phyloP scores from a whole-genome alignment of 2,113 vertebrate genomes.

The Dicrurus megarhynchus region DNA sequence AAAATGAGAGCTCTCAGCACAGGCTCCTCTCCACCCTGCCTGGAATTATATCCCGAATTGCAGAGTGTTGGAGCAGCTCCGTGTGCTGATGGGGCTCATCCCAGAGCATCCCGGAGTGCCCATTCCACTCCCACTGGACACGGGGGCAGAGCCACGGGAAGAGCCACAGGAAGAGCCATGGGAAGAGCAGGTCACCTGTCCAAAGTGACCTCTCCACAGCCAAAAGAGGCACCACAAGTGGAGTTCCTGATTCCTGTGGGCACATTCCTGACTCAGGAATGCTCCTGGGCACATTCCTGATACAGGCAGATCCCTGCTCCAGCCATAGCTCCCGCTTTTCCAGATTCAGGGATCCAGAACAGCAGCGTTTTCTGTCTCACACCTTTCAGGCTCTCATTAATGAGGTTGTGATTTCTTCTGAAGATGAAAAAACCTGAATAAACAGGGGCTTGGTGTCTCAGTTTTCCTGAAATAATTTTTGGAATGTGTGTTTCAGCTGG shows the following conservation, averaged over 20 bases:
- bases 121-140: background rate
- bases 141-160: background rate
- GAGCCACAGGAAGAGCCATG: background rate
- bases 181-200: background rate
- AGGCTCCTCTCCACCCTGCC: background rate
- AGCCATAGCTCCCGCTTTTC: fast-evolving
- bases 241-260: background rate
- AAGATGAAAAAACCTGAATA: background rate
- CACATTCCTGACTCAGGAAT: background rate
- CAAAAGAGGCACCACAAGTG: fast-evolving
- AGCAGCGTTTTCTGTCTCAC: background rate
- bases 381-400: background rate
- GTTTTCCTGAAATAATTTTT: background rate
- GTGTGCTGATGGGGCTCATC: background rate
- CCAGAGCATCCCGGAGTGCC: background rate
- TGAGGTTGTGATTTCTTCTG: background rate
- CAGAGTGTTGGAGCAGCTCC: background rate
- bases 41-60: background rate
- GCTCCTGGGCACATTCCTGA: background rate
- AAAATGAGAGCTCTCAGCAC: background rate
- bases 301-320: background rate
- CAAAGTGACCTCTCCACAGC: background rate
- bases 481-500: background rate
- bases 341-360: fast-evolving
- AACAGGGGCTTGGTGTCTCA: background rate